Evolutionary conservation across 2,888 invertebrate species (phyloP), one percentile per base, ranked within the genome.

Genomic region (Dryobotodes eremita): DNA sequence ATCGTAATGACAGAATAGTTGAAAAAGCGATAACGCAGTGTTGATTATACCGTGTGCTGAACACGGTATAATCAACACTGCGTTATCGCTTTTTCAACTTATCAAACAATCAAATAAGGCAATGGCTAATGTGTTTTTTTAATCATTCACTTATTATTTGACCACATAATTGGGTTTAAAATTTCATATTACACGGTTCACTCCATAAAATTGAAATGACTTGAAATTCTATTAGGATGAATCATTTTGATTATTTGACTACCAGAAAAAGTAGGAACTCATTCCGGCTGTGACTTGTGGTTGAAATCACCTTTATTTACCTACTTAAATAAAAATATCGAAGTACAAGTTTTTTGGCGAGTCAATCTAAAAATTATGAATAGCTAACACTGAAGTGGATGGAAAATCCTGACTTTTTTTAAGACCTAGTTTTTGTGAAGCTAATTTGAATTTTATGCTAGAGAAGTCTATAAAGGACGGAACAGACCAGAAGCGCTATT

Each of bases 151-250:
- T 71, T 83, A 42, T 55, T 66, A 69, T 71, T 72, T 82, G 42
- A 48, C 68, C 65, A 57, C 46, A 0, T 50, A n/a, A 74, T 62
- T 77, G 59, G 31, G 55, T 82, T 82, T 77, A n/a, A 42, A 70
- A 77, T 82, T 64, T 84, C 80, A 11, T 17, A 75, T 75, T 75
- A 59, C 80, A 80, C 68, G 68, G 68, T 36, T 26, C 26, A 46
- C 2, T 79, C 42, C 53, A 69, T 83, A 48, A 53, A 65, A 78
- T 83, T n/a, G n/a, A 50, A 59, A 48, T 31, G 50, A 42, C 55
- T 42, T 66, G 59, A 69, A 71, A 13, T 75, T 70, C 17, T 31
- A 61, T 59, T 71, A 50, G 10, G 61, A 46, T 82, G 50, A 61
- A 50, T 42, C 11, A 53, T 72, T 11, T 71, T 23, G 15, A 15